These are phyloP conservation scores for Cephus spinipes DNA, from an alignment of 2,888 invertebrate species.

Conservation along the genomic window DNA sequence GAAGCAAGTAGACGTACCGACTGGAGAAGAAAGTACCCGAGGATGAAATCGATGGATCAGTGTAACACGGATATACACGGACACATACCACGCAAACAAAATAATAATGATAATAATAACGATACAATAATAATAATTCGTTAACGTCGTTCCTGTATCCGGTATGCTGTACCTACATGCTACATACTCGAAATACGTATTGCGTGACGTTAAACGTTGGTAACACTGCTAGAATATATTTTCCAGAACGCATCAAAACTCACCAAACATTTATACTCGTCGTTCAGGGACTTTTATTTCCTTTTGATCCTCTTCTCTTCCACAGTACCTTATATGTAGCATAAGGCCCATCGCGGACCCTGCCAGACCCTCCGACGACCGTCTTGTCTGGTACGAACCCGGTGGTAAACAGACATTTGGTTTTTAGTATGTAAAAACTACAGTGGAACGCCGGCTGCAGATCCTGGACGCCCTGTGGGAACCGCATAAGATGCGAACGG, in stretches of 20 bases:
- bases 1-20: background rate
- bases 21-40: background rate
- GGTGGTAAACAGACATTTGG: slow-evolving; percentile 21
- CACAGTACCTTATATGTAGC: background rate
- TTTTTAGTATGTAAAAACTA: slow-evolving; percentile 19
- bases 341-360: background rate
- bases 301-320: background rate
- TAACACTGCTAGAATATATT: background rate
- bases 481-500: slow-evolving; percentile 10
- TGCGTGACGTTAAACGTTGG: background rate
- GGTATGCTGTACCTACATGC: background rate
- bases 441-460: slow-evolving; percentile 24
- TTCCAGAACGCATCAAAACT: background rate
- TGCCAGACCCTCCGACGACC: background rate
- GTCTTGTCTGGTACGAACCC: background rate
- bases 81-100: background rate
- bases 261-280: background rate
- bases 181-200: background rate
- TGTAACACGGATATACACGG: background rate
- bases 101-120: background rate
- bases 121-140: background rate
- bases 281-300: background rate
- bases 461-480: slow-evolving; percentile 25
- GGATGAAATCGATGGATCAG: background rate
- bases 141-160: background rate